Percentiles rank a stretch among this genome's conserved stretches.
These are phyloP conservation scores for Schizopygopsis malacanthus DNA, from an alignment of 2,797 vertebrate species.

Conservation along the genomic window DNA sequence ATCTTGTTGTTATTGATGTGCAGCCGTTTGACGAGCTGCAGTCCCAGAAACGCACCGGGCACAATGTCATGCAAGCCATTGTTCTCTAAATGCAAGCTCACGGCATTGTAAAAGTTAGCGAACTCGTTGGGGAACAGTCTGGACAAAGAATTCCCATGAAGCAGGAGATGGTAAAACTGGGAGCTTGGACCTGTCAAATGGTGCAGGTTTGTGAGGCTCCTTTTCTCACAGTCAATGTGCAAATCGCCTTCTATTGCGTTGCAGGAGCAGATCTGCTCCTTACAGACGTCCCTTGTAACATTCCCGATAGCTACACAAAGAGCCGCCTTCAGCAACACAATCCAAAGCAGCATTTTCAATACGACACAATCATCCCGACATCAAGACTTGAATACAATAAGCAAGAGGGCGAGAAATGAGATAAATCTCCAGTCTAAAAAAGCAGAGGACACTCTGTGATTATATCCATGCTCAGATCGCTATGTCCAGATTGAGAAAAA, in stretches of 20 bases:
- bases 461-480: slow-evolving; percentile 80
- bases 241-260: slow-evolving; percentile 96
- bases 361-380: slow-evolving; percentile 89
- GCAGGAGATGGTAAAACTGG: slow-evolving; percentile 97
- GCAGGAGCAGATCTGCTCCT: slow-evolving; percentile 98
- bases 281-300: slow-evolving; percentile 98
- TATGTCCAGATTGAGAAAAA: slow-evolving; percentile 73
- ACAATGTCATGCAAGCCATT: slow-evolving; percentile 99
- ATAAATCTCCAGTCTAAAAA: slow-evolving; percentile 64
- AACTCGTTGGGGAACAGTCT: slow-evolving; percentile 99
- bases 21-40: slow-evolving; percentile 96
- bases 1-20: slow-evolving; percentile 99
- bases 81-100: slow-evolving; percentile 98
- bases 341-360: slow-evolving; percentile 99
- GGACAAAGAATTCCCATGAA: slow-evolving; percentile 97
- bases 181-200: slow-evolving; percentile 96
- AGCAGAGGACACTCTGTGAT: slow-evolving; percentile 81
- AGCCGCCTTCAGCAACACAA: slow-evolving; percentile 98
- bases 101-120: slow-evolving; percentile 99
- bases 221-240: slow-evolving; percentile 98
- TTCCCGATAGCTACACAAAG: slow-evolving; percentile 98
- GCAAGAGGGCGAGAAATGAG: slow-evolving; percentile 52
- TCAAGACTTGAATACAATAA: slow-evolving; percentile 85
- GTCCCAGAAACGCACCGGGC: slow-evolving; percentile 93
- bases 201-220: slow-evolving; percentile 94